Base-by-base conservation (phyloP, 2,113 vertebrate genomes). In the Pygoscelis antarcticus region DNA sequence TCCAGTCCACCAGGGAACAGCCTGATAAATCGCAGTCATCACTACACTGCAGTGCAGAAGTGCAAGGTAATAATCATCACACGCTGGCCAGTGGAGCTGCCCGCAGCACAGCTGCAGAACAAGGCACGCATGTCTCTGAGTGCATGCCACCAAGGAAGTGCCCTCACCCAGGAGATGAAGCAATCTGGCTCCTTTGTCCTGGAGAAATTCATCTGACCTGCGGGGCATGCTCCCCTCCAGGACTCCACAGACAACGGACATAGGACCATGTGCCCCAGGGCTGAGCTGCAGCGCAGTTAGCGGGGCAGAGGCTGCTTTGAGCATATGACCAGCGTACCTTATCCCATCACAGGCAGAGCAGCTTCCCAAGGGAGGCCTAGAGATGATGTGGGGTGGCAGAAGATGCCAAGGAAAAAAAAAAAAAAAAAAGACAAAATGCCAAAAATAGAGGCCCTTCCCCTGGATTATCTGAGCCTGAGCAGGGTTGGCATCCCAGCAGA, bases 1-100 rank as follows among this genome's bases (percentile, higher is more conserved):
- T 46, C 87, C 92, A 92, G 77, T 69, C 87, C 96, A 89, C 40
- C 52, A 60, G 77, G 89, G 95, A 93, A 84, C 1, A 89, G 83
- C 36, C 93, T 95, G 93, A 97, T 90, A 89, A 96, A 98, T 94
- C 69, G 66, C 92, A 92, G 86, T 89, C 92, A 90, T 93, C 79
- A 22, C 38, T 46, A 42, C 51, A 12, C 72, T 52, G 85, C 90
- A 76, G 77, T 32, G 85, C 95, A 83, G 86, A 74, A 90, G 84
- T 20, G 54, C 91, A 88, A 89, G 87, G 91, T 34, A 96, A 92
- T 91, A 29, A 93, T 76, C 83, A 86, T 83, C 3, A 0, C 51
- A 38, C 1, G 3, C 80, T 3, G 51, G 70, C 62, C 90, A 38
- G 68, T 11, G 1, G 47, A 90, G 77, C 83, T 87, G 90, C 96